Base-by-base conservation (phyloP, 2,113 vertebrate species). In the Platycercus adscitus region DNA sequence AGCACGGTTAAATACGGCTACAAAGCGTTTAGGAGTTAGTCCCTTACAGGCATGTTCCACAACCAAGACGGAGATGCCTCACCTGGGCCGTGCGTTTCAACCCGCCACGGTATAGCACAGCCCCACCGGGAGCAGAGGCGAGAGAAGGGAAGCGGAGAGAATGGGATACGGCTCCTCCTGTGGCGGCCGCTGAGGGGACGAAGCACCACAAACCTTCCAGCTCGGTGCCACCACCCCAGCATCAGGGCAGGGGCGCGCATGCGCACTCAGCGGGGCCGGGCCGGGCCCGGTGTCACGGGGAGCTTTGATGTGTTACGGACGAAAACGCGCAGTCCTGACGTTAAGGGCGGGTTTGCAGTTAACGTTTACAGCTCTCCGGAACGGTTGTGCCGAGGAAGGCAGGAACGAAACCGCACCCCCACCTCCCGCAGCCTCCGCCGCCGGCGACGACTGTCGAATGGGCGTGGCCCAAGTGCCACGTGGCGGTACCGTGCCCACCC, bases 401-500 rank as follows among this genome's bases (percentile, higher is more conserved):
- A 5, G 9, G 12, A 14, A 23, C 19, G 11, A 12, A 0, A 33
- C 31, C 0, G 17, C 29, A 31, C 11, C 10, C 2, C 16, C 17
- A 6, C 1, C 11, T 2, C 8, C 17, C 17, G 3, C 11, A 1
- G 4, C 6, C 33, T 4, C 55, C 20, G 8, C 13, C 13, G 13
- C 20, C 55, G 0, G 0, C 20, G 6, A 9, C 9, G 2, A 23
- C 13, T 9, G 20, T 3, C 2, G 33, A 23, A 33, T 3, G 33
- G 55, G 20, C 8, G 55, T 23, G 55, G 33, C 33, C 33, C 33
- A 20, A n/a, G 33, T n/a, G 55, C 20, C 20, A 58, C 55, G 55
- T 58, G 1, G 20, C 13, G 13, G 13, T 4, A 21, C 13, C 21
- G 20, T 23, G 9, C 33, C 33, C 33, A 20, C 55, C 55, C 55